phyloP scores from a whole-genome alignment of 2,888 invertebrate genomes.

The Macaria notata region DNA sequence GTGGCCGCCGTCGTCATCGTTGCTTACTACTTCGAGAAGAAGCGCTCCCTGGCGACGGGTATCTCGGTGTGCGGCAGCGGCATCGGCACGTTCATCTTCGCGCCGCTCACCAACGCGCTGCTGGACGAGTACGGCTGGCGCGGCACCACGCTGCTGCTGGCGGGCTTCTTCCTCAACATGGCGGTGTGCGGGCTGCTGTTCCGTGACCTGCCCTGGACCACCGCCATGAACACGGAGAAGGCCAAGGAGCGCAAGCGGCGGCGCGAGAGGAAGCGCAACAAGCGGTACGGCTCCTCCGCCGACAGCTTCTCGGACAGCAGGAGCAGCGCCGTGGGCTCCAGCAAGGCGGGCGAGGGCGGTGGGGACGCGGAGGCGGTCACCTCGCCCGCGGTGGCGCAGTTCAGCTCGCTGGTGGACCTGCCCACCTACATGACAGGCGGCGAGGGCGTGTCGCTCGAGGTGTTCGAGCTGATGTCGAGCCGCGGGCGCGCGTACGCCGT shows the following conservation, averaged over 20 bases:
- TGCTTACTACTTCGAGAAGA: conserved; percentile 94
- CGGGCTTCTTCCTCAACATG: conserved; percentile 91
- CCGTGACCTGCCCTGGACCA: conserved; percentile 85
- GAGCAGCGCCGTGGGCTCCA: conserved; percentile 84
- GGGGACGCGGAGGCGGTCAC: conserved; percentile 64
- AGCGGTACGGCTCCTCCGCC: conserved; percentile 84
- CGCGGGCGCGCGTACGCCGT: conserved; percentile 87
- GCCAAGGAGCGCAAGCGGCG: conserved; percentile 84
- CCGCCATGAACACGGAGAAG: conserved; percentile 83
- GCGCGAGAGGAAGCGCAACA: conserved; percentile 80
- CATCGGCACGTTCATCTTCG: conserved; percentile 93
- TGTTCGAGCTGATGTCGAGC: conserved; percentile 87
- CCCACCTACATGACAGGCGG: conserved; percentile 92
- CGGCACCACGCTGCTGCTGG: conserved; percentile 90
- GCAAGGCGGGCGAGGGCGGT: conserved; percentile 60
- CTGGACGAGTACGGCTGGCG: conserved; percentile 91
- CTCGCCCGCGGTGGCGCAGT: conserved; percentile 77
- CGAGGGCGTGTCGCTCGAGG: conserved; percentile 89
- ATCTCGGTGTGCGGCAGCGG: conserved; percentile 94
- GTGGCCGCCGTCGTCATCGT: conserved; percentile 96
- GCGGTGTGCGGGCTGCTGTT: conserved; percentile 91
- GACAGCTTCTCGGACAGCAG: conserved; percentile 87
- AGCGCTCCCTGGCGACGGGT: conserved; percentile 92
- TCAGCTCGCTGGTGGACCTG: conserved; percentile 91
- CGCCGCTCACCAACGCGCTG: conserved; percentile 88